These are phyloP conservation scores for Enteromius mattozi DNA, from an alignment of 2,797 vertebrate species.

Conservation along the genomic window DNA sequence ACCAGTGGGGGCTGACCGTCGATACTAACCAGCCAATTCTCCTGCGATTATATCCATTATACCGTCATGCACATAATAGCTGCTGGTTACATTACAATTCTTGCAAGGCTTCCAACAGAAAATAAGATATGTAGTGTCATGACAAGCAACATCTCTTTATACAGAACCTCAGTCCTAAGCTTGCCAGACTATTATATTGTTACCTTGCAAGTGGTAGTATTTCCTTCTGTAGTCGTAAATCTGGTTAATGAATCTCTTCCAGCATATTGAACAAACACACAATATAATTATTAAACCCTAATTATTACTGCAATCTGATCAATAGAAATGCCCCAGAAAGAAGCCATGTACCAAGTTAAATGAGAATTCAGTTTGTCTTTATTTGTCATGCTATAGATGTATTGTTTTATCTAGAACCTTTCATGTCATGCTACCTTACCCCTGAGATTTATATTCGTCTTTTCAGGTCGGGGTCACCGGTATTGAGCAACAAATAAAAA, in stretches of 20 bases:
- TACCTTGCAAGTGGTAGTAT: not conserved
- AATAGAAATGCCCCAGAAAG: not conserved
- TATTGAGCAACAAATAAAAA: conserved; percentile 1
- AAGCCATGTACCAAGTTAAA: not conserved
- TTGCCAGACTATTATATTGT: not conserved
- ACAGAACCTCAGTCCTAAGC: not conserved
- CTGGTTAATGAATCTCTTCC: not conserved
- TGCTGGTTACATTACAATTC: not conserved
- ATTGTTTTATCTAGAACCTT: not conserved
- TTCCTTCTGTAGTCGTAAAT: not conserved
- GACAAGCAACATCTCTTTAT: not conserved
- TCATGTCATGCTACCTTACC: not conserved
- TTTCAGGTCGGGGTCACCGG: not conserved
- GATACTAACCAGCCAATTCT: not conserved
- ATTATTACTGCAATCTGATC: not conserved
- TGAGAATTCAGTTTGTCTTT: not conserved
- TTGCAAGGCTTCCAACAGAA: not conserved
- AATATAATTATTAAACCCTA: not conserved
- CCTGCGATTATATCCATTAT: not conserved
- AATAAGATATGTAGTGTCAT: not conserved
- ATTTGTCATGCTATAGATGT: not conserved
- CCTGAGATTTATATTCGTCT: not conserved
- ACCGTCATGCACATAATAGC: not conserved
- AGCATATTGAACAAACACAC: not conserved
- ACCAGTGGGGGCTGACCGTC: not conserved